Percentiles rank a stretch among this genome's conserved stretches.
Conservation (phyloP, 1,140 invertebrate species). For the Odontomachus brunneus region DNA sequence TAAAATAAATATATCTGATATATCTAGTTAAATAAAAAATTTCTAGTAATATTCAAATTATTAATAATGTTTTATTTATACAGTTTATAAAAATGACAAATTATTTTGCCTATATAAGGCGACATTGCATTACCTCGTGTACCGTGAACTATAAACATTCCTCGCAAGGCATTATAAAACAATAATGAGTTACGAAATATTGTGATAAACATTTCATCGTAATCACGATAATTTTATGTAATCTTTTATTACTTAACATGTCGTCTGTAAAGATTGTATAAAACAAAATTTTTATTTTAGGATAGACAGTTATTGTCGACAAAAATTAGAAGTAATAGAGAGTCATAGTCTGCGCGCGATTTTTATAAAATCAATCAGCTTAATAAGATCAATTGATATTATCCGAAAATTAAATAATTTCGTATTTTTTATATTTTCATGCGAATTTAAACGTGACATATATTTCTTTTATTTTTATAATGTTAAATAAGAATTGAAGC, state of each 20-base stretch:
- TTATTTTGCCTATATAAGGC: background rate
- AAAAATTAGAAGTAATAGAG: background rate
- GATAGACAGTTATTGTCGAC: background rate
- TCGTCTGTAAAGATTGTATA: background rate
- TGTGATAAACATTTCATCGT: background rate
- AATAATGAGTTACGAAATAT: background rate
- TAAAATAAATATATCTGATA: slow-evolving; percentile 7
- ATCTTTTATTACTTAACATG: background rate
- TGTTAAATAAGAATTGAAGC: too few relatives aligned
- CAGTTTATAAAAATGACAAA: background rate
- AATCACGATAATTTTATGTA: background rate
- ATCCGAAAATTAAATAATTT: too few relatives aligned
- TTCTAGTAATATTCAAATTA: background rate
- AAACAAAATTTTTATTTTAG: background rate
- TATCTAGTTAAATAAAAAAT: background rate
- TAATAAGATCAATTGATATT: too few relatives aligned
- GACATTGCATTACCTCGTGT: background rate
- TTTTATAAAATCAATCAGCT: too few relatives aligned
- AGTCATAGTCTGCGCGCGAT: background rate
- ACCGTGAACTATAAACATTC: background rate
- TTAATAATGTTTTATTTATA: background rate
- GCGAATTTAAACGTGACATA: too few relatives aligned
- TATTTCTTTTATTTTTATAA: too few relatives aligned
- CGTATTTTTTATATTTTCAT: too few relatives aligned
- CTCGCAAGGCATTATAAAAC: background rate